Base-by-base conservation (phyloP, 2,113 vertebrate species). In the Beaufortia kweichowensis region DNA sequence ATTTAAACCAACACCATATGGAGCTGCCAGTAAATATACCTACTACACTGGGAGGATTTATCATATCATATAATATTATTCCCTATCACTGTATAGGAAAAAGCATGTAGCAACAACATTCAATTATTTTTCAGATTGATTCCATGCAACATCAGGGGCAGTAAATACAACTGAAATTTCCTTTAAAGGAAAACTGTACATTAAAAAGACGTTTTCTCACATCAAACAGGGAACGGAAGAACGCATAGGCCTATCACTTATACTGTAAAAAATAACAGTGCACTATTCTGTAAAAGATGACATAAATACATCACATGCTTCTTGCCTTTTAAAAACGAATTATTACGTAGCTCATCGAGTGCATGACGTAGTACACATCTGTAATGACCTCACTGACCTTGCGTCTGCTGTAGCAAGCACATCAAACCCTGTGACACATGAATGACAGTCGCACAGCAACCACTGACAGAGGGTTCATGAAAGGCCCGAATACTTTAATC, bases 231-330 rank as follows among this genome's bases (percentile, higher is more conserved):
- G 4, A 48, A 29, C 2, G 8, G 3, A 6, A 53, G 4, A 53
- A 14, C 35, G n/a, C n/a, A n/a, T n/a, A 23, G 66, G 24, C 63
- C 29, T 62, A 41, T 70, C n/a, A 33, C 33, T 33, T 12, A 31
- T 26, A 41, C 33, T 21, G 5, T 6, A 2, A 39, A 83, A 88
- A 89, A 85, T 82, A 67, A 71, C 33, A 85, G 61, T 61, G 62
- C 19, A 53, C 15, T 21, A 17, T 41, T 65, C 2, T 68, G 19
- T 53, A 29, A 14, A 31, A 21, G 14, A 67, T n/a, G 15, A 19
- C 46, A 69, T 2, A 21, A 67, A 26, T 7, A 21, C 12, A 68
- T 21, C 17, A 53, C 0, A 8, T 69, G n/a, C n/a, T 3, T 3
- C n/a, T 41, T 46, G 15, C 61, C 35, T 23, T 39, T 17, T 14